Evolutionary conservation across 2,113 vertebrate genomes (phyloP), one percentile per base, ranked within the genome.

Genomic region (Myrmecophaga tridactyla): DNA sequence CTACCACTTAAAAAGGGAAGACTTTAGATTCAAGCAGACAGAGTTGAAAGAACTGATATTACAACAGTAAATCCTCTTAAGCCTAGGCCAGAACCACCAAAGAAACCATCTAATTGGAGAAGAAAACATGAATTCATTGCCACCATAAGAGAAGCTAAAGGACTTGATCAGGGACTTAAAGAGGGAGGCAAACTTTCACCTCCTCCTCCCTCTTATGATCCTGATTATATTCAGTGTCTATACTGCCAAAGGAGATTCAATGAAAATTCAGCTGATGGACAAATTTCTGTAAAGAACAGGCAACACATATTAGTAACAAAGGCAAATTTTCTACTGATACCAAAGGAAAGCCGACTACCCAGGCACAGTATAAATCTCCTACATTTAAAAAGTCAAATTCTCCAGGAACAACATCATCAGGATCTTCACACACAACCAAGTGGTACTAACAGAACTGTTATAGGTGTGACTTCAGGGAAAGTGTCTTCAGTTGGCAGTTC

Each of bases 161-260:
- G 97, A 65, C 65, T 99, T 65, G 98, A 98, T 96, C 98, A 99
- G 97, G 98, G 98, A 23, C 97, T 99, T 46, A 99, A 99, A 97
- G 99, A 99, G 0, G 99, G 99, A 0, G 99, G 99, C 78, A 99
- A 99, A 10, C 98, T 99, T 29, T 99, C 99, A 56, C 99, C 99
- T 1, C 99, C 99, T 76, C 99, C 99, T 3, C 99, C 99, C 4
- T 98, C 99, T 0, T 99, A 99, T 85, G 99, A 99, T 97, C 99
- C 99, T 97, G 99, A 99, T 98, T 99, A 99, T 82, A 99, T 99
- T 96, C 99, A 99, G 91, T 99, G 99, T 83, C 99, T 99, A 0
- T 99, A 98, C 97, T 99, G 99, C 97, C 99, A 99, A 98, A 99
- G 99, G 95, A 98, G 99, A 97, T 99, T 99, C 97, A 98, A 99